Conservation (phyloP, 1,140 invertebrate genomes). For the Eciton burchellii region DNA sequence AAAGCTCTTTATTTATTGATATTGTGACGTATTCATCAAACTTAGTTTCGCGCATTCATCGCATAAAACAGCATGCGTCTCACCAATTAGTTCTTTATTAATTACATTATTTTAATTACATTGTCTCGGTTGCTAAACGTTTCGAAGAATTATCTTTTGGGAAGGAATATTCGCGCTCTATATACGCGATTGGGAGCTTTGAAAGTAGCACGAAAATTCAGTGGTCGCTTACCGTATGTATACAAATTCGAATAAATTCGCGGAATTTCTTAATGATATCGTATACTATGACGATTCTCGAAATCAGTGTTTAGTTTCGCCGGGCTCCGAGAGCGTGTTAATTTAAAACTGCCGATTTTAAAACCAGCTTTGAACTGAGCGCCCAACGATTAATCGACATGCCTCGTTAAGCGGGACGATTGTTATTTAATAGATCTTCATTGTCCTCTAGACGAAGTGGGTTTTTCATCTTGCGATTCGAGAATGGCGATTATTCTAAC, state of each 20-base stretch:
- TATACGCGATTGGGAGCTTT: neutral
- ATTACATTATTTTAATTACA: neutral
- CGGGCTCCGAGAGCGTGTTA: neutral
- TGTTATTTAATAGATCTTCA: conserved; percentile 37
- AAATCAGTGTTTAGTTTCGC: conserved; percentile 33
- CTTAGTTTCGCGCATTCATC: neutral
- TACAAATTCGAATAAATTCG: neutral
- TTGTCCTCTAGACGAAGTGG: conserved; percentile 44
- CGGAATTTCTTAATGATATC: conserved; percentile 11
- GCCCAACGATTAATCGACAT: conserved; percentile 25
- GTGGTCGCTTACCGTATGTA: neutral
- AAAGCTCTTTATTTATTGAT: neutral
- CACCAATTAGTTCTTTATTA: neutral
- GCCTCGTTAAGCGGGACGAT: conserved; percentile 18
- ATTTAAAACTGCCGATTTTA: conserved; percentile 37
- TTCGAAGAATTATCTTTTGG: neutral
- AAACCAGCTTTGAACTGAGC: neutral
- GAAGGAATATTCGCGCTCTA: neutral
- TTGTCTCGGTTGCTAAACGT: neutral
- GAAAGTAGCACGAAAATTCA: conserved; percentile 16
- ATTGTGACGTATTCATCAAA: neutral
- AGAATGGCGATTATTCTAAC: conserved; percentile 36
- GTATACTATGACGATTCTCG: neutral
- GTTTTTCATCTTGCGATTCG: conserved; percentile 2
- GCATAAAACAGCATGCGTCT: neutral